Evolutionary conservation across 2,888 invertebrate genomes (phyloP).

Genomic region (Hydrotaea diabolus): DNA sequence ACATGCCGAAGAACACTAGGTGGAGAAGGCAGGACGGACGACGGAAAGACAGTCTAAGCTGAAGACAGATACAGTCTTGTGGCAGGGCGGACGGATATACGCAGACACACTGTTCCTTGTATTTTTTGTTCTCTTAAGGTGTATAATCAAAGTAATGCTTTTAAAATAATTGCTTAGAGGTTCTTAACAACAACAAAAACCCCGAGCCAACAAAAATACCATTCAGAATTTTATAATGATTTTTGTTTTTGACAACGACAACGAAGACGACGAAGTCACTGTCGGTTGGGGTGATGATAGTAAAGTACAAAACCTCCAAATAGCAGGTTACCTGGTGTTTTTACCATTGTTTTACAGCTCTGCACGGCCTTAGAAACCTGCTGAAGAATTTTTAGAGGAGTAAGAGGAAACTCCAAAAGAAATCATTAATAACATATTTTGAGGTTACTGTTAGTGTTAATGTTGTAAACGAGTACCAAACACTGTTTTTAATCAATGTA

Average conservation of each 20-base stretch:
- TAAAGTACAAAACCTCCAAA: slow-evolving; percentile 14
- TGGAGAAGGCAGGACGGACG: too few species aligned
- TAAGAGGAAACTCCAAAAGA: neutral
- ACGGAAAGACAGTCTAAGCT: neutral
- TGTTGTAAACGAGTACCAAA: slow-evolving; percentile 36
- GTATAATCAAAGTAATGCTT: slow-evolving; percentile 24
- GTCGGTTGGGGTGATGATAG: too few species aligned
- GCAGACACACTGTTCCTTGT: neutral
- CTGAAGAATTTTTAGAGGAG: too few species aligned
- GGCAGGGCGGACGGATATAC: neutral
- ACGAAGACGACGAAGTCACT: slow-evolving; percentile 9
- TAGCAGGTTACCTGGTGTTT: slow-evolving; percentile 41
- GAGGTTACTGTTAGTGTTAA: slow-evolving; percentile 40
- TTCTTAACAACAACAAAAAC: slow-evolving; percentile 22
- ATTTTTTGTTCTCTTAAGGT: slow-evolving; percentile 5
- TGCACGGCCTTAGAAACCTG: too few species aligned
- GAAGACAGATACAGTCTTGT: too few species aligned
- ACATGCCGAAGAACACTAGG: neutral
- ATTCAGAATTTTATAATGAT: slow-evolving; percentile 43
- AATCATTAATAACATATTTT: slow-evolving; percentile 53
- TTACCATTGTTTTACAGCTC: too few species aligned
- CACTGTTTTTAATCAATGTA: slow-evolving; percentile 43
- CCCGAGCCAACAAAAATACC: neutral
- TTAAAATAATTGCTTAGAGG: slow-evolving; percentile 53
- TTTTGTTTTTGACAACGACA: slow-evolving; percentile 35